A percentile compares a stretch with the other conserved stretches of the same genome.
Evolutionary conservation across 2,888 invertebrate species (phyloP).

Genomic region (Dicycla oo): DNA sequence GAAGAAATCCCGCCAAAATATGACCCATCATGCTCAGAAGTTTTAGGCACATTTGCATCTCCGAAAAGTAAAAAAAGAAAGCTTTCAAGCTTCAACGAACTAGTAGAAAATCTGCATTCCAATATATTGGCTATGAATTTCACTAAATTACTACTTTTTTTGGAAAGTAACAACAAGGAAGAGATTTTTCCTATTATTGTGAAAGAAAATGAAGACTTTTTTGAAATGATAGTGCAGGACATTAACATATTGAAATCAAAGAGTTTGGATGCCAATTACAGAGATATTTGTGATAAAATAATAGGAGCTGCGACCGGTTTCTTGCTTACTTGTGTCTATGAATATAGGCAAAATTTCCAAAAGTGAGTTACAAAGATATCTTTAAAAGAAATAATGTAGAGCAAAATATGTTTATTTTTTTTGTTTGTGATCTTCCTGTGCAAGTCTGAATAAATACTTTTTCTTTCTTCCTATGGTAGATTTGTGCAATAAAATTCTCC

Average conservation of each 20-base stretch:
- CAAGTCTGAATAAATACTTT: not conserved
- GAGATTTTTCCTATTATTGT: conserved; percentile 62
- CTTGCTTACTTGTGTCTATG: conserved; percentile 55
- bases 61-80: conserved; percentile 28
- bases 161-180: conserved; percentile 58
- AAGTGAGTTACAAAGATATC: conserved; percentile 20
- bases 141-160: conserved; percentile 25
- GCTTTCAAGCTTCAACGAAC: not conserved
- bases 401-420: not conserved
- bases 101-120: conserved; percentile 20
- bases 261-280: conserved; percentile 45
- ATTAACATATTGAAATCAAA: conserved; percentile 52
- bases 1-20: conserved; percentile 8
- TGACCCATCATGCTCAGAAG: not conserved
- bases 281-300: conserved; percentile 57
- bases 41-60: not conserved
- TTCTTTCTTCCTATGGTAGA: not conserved
- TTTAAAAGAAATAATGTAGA: too few species aligned
- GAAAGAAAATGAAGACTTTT: conserved; percentile 58
- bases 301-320: conserved; percentile 52
- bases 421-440: not conserved
- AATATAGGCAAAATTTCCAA: conserved; percentile 1
- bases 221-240: conserved; percentile 63
- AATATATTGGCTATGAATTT: conserved; percentile 12
- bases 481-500: not conserved